phyloP scores from a whole-genome alignment of 23 tunicate species.

The Trididemnum miniatum region DNA sequence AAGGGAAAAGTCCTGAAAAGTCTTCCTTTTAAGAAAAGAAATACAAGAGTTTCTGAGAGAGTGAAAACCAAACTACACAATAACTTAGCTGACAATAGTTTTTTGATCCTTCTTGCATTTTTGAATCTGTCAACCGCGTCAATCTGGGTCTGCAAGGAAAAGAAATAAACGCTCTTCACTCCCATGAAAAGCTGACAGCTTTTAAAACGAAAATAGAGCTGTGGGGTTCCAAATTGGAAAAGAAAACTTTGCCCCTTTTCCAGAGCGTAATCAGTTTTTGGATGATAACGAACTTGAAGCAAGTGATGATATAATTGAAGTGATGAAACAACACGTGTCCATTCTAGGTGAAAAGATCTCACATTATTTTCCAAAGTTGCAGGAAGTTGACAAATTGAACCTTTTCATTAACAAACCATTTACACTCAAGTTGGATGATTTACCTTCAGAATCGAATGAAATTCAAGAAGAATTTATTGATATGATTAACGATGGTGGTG shows the following conservation, averaged over 20 bases:
- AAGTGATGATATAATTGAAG: conserved; percentile 37
- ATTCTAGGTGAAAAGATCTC: conserved; percentile 48
- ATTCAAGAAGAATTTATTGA: conserved; percentile 48
- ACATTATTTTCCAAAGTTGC: conserved; percentile 38
- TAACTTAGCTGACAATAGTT: conserved; percentile 46
- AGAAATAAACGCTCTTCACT: conserved; percentile 34
- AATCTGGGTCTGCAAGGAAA: conserved; percentile 57
- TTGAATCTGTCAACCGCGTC: conserved; percentile 55
- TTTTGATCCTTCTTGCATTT: conserved; percentile 50
- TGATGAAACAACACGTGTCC: conserved; percentile 37
- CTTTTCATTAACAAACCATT: conserved; percentile 50
- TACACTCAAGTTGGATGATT: conserved; percentile 51
- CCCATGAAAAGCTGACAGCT: conserved; percentile 46
- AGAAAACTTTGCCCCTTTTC: conserved; percentile 1
- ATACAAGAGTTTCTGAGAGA: conserved; percentile 36
- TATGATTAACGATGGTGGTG: conserved; percentile 36
- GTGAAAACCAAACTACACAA: conserved; percentile 42
- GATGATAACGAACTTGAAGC: conserved; percentile 55
- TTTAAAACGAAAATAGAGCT: conserved; percentile 40
- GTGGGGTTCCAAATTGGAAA: conserved; percentile 52
- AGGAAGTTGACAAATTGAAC: conserved; percentile 44
- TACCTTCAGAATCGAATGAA: conserved; percentile 52
- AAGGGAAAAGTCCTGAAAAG: conserved; percentile 45
- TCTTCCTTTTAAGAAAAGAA: conserved; percentile 31
- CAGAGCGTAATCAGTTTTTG: conserved; percentile 39